Percentiles rank a stretch among this genome's conserved stretches.
phyloP scores from a whole-genome alignment of 2,797 vertebrate genomes.

The Catharus ustulatus region DNA sequence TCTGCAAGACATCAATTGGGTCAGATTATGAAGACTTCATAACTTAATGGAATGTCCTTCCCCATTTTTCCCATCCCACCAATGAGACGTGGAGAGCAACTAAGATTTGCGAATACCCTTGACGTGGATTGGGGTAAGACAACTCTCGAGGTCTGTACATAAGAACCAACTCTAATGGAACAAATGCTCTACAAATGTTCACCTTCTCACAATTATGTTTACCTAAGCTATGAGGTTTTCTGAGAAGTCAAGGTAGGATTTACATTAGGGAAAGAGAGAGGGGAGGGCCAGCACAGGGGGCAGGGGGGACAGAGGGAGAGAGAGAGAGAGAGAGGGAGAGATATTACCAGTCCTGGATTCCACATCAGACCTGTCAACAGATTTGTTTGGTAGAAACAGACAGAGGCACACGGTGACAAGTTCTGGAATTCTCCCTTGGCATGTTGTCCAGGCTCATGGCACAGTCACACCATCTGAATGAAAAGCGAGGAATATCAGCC shows the following conservation, averaged over 20 bases:
- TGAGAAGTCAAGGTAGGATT: not conserved
- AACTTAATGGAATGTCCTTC: not conserved
- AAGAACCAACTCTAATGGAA: not conserved
- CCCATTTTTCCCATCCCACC: not conserved
- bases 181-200: not conserved
- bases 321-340: not conserved
- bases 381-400: not conserved
- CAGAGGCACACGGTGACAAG: not conserved
- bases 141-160: not conserved
- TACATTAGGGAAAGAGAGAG: not conserved
- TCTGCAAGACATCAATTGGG: not conserved
- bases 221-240: not conserved
- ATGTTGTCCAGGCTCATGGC: too few relatives aligned
- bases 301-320: not conserved
- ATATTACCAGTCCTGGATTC: not conserved
- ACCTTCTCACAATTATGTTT: not conserved
- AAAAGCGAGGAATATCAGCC: not conserved
- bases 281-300: fast-evolving
- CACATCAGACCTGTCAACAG: not conserved
- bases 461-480: not conserved
- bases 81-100: not conserved
- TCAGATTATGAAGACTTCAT: not conserved
- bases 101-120: not conserved
- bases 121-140: not conserved
- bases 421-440: not conserved